phyloP scores from a whole-genome alignment of 2,888 invertebrate species.

The Chorisops tibialis region DNA sequence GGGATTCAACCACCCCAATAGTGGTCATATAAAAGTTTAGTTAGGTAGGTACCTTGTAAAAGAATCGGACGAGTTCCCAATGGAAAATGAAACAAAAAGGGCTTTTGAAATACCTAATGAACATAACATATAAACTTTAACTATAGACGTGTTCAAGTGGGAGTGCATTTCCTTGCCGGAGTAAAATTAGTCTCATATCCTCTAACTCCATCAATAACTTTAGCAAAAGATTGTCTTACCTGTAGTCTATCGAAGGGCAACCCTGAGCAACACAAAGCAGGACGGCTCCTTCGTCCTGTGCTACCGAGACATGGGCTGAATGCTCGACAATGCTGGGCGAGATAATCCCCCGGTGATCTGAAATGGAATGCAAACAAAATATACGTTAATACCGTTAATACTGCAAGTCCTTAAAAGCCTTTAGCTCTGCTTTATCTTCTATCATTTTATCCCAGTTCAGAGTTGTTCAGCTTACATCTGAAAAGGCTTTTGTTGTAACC shows the following conservation, averaged over 20 bases:
- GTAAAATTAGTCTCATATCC: too few relatives aligned
- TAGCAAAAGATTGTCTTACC: constrained; percentile 54
- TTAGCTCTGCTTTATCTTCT: constrained; percentile 17
- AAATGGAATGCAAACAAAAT: constrained; percentile 37
- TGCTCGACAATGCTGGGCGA: constrained; percentile 70
- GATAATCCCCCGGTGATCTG: constrained; percentile 70
- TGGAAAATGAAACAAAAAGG: too few relatives aligned
- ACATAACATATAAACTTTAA: too few relatives aligned
- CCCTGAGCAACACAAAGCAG: constrained; percentile 76
- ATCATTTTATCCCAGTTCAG: constrained; percentile 9
- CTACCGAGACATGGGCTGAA: constrained; percentile 65
- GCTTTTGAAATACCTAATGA: too few relatives aligned
- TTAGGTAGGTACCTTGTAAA: too few relatives aligned
- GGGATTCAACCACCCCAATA: too few relatives aligned
- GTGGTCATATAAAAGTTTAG: too few relatives aligned
- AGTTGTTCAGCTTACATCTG: constrained; percentile 8
- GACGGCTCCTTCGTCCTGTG: constrained; percentile 71
- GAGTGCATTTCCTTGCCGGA: too few relatives aligned
- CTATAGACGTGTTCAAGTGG: too few relatives aligned
- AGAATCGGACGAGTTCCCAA: too few relatives aligned
- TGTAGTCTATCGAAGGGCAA: constrained; percentile 74
- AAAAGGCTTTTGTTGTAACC: constrained; percentile 22
- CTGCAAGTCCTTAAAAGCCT: constrained; percentile 15
- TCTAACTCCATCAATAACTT: too few relatives aligned
- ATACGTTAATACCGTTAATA: constrained; percentile 26